Evolutionary conservation across 2,113 vertebrate genomes (phyloP), one percentile per base, ranked within the genome.

Genomic region (Phrynocephalus versicolor): DNA sequence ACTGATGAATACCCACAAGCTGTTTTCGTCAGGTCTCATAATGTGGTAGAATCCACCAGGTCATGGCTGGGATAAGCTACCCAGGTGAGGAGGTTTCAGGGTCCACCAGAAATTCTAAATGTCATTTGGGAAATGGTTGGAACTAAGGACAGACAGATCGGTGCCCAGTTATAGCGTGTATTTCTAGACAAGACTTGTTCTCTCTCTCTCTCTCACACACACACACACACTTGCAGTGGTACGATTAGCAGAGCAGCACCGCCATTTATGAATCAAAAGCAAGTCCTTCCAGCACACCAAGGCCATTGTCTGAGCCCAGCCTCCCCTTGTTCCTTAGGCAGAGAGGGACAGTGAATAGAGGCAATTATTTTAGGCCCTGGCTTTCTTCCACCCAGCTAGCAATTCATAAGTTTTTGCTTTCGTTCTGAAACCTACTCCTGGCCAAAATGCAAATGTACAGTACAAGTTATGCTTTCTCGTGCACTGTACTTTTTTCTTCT

Each of bases 281-380:
- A 91, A 1, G 87, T 75, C 84, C 89, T 87, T 41, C n/a, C n/a
- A 67, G 62, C 55, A 88, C 84, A 89, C 83, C 89, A 87, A 87
- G 72, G 2, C 62, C 80, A 84, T 91, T 94, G 89, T 92, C 79
- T 79, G 51, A 88, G 83, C 85, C 84, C 85, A 81, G 81, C 90
- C 82, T 69, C 45, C 86, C 41, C 85, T 90, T 70, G 16, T 85
- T 88, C 83, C 75, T 89, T 57, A 90, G 89, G 85, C 84, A 25
- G 71, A 88, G 41, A 21, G 70, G 80, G n/a, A 81, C 33, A n/a
- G 67, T 94, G 89, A 94, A 94, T 91, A 82, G 92, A 91, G 25
- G 92, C 91, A 88, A 92, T 94, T 94, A 81, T 92, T 94, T 23
- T 71, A 79, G 86, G 37, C 88, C 21, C 88, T 92, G 93, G 92